Conservation (phyloP, 1,140 invertebrate species). For the Drosophila punjabiensis region DNA sequence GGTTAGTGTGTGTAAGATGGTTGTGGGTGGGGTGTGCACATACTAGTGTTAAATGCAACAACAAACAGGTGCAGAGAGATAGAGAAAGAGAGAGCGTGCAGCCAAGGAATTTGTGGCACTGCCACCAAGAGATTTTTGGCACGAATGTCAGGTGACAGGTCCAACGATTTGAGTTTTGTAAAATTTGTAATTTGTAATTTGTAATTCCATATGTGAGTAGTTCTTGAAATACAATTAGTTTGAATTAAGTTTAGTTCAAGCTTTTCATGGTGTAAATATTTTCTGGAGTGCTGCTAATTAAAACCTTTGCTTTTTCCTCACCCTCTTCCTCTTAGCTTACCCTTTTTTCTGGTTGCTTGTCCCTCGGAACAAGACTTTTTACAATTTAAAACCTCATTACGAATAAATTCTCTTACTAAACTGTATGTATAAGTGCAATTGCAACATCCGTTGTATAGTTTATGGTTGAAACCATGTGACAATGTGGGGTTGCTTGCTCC, state of each 20-base stretch:
- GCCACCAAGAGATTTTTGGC: constrained; percentile 54
- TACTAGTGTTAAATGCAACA: constrained; percentile 72
- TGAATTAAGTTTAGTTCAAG: constrained; percentile 25
- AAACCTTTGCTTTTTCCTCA: constrained; percentile 30
- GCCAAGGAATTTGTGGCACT: constrained; percentile 63
- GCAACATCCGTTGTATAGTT: constrained; percentile 63
- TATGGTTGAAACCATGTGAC: constrained; percentile 73
- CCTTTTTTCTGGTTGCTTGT: constrained; percentile 42
- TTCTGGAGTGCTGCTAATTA: constrained; percentile 38
- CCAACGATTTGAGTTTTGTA: constrained; percentile 37
- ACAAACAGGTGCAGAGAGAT: constrained; percentile 67
- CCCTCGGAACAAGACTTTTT: constrained; percentile 32
- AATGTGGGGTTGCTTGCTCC: constrained; percentile 10
- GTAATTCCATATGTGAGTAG: constrained; percentile 39
- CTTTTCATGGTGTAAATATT: constrained; percentile 35
- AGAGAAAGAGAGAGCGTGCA: constrained; percentile 42
- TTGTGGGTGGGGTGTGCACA: constrained; percentile 37
- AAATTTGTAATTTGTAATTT: constrained; percentile 5
- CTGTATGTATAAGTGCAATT: constrained; percentile 24
- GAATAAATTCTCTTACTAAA: constrained; percentile 39
- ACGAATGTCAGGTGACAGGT: constrained; percentile 47
- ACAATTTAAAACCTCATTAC: constrained; percentile 36
- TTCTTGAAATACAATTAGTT: constrained; percentile 39
- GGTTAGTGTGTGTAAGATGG: constrained; percentile 29
- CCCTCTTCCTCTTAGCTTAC: constrained; percentile 55